Conservation (phyloP, 1,140 invertebrate species). For the Philotrypesis tridentata region DNA sequence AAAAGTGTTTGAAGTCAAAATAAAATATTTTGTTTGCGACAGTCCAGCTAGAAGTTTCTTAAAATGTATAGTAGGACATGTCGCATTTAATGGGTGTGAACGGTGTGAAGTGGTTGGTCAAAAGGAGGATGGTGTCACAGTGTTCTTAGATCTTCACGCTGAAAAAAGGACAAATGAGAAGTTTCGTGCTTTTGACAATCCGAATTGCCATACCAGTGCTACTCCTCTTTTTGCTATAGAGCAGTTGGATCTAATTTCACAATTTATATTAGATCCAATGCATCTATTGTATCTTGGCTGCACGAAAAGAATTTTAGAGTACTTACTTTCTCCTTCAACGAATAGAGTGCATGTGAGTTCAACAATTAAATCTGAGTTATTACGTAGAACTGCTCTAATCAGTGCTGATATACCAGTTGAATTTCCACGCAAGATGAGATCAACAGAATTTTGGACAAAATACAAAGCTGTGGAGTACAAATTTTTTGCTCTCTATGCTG, state of each 20-base stretch:
- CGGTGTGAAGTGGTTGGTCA: not conserved
- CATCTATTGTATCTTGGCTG: not conserved
- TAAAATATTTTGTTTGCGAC: too few species aligned
- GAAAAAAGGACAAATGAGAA: not conserved
- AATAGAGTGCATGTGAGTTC: too few species aligned
- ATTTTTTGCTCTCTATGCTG: too few species aligned
- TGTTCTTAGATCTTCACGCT: not conserved
- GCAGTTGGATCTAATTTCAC: not conserved
- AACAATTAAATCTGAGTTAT: not conserved
- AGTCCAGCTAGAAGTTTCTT: too few species aligned
- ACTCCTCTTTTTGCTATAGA: not conserved
- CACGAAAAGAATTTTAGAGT: not conserved
- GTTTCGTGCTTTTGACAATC: not conserved
- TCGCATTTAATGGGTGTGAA: too few species aligned
- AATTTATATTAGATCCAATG: not conserved
- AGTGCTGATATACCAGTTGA: slow-evolving; percentile 30
- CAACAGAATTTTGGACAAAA: too few species aligned
- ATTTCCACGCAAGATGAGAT: too few species aligned
- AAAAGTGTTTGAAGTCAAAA: not conserved
- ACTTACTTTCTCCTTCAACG: not conserved
- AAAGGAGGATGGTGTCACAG: not conserved
- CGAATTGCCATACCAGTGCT: not conserved
- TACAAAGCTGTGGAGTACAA: too few species aligned
- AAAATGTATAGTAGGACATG: too few species aligned
- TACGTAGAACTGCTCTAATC: not conserved